Base-by-base conservation (phyloP, 2,113 vertebrate genomes). In the Dolichotis patagonum region DNA sequence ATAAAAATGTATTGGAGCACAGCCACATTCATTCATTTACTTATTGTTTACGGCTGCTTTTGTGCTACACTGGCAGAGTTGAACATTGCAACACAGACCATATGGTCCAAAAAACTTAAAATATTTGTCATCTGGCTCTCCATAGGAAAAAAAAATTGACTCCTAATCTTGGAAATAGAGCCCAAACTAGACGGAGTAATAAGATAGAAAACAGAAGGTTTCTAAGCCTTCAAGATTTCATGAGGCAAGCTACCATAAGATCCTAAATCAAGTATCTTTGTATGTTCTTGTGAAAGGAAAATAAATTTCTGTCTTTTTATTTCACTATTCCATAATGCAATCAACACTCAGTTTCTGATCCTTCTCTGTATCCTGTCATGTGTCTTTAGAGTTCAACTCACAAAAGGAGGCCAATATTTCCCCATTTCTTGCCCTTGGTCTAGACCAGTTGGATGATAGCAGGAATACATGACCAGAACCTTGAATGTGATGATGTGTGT, bases 61-160 rank as follows among this genome's bases (percentile, higher is more conserved):
- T 80, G 2, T 35, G 30, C 17, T 81, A 46, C 17, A 60, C 17
- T 73, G 54, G 85, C 75, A 87, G 46, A 54, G 24, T 0, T 96
- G 81, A 80, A 32, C 32, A 69, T 75, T 92, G 71, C 69, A 90
- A 85, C 82, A 75, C 49, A 88, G 62, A 90, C 78, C 77, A 90
- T 85, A 49, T 90, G 85, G 49, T 30, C 10, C 28, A 69, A 38
- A 73, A 83, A 85, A 54, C 19, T 62, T 92, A 81, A 85, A 92
- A 94, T 81, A 80, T 88, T 97, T 88, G 62, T 85, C 75, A 87
- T 69, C 69, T 95, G 35, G 80, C 28, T n/a, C 60, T 77, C 88
- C 28, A 41, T 12, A 81, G 17, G 89, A 90, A 91, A 86, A 87
- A 77, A 32, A 46, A 14, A 28, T 84, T 83, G 83, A 81, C 22